A percentile compares a stretch with the other conserved stretches of the same genome.
These are phyloP conservation scores for Chelmon rostratus DNA, from an alignment of 2,797 vertebrate species.

Conservation along the genomic window DNA sequence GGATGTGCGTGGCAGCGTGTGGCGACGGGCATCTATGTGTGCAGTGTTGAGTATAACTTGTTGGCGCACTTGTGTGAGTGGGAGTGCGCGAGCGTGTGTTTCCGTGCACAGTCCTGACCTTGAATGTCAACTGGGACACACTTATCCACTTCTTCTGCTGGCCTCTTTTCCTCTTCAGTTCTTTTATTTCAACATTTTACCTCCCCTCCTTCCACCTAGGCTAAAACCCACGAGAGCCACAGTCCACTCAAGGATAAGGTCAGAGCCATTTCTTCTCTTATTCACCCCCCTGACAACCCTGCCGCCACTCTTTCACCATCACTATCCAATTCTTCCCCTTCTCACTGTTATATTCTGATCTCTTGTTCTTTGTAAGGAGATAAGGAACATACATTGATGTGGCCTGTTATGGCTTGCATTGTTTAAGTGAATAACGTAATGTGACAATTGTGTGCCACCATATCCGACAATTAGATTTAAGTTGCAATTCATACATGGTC, in stretches of 20 bases:
- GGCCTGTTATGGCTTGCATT: background rate
- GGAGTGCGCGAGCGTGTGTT: slow-evolving; percentile 16
- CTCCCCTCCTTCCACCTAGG: slow-evolving; percentile 54
- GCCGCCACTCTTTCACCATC: background rate
- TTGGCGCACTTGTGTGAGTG: slow-evolving; percentile 38
- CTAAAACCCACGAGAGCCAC: slow-evolving; percentile 68
- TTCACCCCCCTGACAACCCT: slow-evolving; percentile 36
- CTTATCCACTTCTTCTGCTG: slow-evolving; percentile 71
- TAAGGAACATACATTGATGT: background rate
- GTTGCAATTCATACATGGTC: background rate
- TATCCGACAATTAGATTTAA: background rate
- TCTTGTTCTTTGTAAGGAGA: slow-evolving; percentile 9
- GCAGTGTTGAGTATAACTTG: slow-evolving; percentile 21
- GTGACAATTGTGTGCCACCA: background rate
- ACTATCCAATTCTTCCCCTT: slow-evolving; percentile 1
- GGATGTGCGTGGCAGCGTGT: slow-evolving; percentile 32
- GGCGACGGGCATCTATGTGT: slow-evolving; percentile 23
- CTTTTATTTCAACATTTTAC: slow-evolving; percentile 72
- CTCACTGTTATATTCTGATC: slow-evolving; percentile 2
- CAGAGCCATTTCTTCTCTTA: slow-evolving; percentile 71
- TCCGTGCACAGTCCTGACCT: slow-evolving; percentile 57
- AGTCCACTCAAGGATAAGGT: slow-evolving; percentile 81
- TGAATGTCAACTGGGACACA: slow-evolving; percentile 74
- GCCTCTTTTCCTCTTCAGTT: slow-evolving; percentile 45
- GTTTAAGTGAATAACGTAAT: background rate